phyloP scores from a whole-genome alignment of 2,797 vertebrate species.

The Erethizon dorsatum region DNA sequence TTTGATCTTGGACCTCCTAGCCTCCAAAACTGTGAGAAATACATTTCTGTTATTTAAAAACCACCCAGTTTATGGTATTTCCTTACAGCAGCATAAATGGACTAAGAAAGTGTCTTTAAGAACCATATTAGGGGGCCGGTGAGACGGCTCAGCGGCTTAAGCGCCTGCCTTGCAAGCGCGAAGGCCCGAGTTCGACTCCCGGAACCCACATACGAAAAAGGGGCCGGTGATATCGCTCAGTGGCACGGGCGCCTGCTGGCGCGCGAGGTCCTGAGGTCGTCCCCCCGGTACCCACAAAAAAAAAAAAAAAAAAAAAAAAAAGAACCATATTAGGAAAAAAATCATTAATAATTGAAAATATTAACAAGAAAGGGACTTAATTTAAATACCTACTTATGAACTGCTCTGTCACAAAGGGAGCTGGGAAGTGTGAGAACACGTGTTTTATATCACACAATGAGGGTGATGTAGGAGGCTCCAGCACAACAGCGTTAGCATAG shows the following conservation, averaged over 20 bases:
- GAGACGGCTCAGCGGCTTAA: too few species aligned
- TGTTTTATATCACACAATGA: background rate
- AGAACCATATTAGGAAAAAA: background rate
- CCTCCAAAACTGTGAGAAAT: background rate
- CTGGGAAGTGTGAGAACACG: background rate
- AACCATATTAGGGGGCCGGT: background rate
- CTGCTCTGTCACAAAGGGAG: background rate
- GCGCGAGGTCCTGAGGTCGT: too few species aligned
- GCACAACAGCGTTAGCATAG: too few species aligned
- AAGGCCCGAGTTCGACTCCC: too few species aligned
- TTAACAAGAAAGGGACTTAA: conserved; percentile 13
- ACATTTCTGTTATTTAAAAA: background rate
- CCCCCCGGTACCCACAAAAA: too few species aligned
- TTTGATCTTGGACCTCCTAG: background rate
- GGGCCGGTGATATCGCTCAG: too few species aligned
- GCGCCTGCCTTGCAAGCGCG: too few species aligned
- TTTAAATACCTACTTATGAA: conserved; percentile 29
- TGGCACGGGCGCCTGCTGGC: too few species aligned
- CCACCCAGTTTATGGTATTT: background rate
- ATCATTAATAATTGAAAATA: conserved; percentile 6
- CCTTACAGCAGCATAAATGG: background rate
- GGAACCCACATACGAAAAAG: too few species aligned
- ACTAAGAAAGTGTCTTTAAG: background rate
- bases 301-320: too few species aligned
- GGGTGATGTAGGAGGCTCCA: background rate